Percentiles rank a stretch among this genome's conserved stretches.
These are phyloP conservation scores for Coluber constrictor DNA, from an alignment of 2,797 vertebrate genomes.

Conservation along the genomic window DNA sequence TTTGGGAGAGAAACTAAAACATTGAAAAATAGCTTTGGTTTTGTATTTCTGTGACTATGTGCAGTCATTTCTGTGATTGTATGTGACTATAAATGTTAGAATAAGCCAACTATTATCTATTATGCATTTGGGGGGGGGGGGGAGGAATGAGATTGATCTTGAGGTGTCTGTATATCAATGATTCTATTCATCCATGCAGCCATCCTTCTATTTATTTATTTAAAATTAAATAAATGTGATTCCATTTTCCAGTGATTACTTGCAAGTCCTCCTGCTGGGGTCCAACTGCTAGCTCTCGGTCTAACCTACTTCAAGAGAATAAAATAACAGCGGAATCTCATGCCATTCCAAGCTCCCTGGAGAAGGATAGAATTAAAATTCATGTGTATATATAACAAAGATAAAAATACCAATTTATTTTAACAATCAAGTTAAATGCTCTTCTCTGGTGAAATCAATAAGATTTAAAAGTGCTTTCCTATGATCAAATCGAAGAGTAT, in stretches of 20 bases:
- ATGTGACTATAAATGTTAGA: not conserved
- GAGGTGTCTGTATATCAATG: not conserved
- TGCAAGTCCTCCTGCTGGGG: not conserved
- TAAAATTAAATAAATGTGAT: not conserved
- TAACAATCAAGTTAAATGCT: not conserved
- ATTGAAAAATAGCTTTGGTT: not conserved
- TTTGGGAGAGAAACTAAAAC: not conserved
- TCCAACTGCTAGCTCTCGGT: not conserved
- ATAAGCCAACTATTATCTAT: not conserved
- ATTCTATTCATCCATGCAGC: not conserved
- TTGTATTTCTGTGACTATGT: not conserved
- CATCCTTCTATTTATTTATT: not conserved
- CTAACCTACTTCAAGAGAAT: not conserved
- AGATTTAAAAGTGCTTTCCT: not conserved
- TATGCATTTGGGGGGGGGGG: not conserved
- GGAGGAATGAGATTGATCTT: not conserved
- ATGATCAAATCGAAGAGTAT: not conserved
- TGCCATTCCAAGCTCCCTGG: not conserved
- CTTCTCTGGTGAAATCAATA: not conserved
- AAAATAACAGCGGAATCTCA: not conserved
- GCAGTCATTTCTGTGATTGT: not conserved
- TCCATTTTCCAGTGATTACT: not conserved
- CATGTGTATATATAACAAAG: not conserved
- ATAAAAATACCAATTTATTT: not conserved
- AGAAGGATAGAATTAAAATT: not conserved